Base-by-base conservation (phyloP, 2,888 invertebrate species). In the Ophion obscuratus region DNA sequence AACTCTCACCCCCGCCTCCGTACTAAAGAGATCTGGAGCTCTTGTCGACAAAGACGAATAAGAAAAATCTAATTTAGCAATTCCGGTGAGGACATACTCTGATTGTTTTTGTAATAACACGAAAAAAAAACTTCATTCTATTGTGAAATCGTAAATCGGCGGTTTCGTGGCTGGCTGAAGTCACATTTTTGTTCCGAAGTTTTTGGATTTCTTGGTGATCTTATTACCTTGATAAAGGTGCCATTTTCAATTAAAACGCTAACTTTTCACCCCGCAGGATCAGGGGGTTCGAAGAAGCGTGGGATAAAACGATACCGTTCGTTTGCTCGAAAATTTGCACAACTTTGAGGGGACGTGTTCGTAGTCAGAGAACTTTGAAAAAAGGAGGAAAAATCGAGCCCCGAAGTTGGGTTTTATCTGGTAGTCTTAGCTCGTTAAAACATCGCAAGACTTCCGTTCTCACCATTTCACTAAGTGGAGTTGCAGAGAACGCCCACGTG, bases 401-500 rank as follows among this genome's bases (percentile, higher is more conserved):
- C 17, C 47, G 27, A 53, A 70, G 44, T 27, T 47, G 31, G 17
- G 53, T 31, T 70, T 27, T 53, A 14, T 53, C 27, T 53, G 27
- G 17, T 24, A 17, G 77, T 44, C 24, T 27, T 24, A 47, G 66
- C 68, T 27, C 31, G 31, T 73, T 73, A 20, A 70, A 61, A n/a
- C 59, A 74, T 67, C 74, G 75, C 59, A 47, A 68, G 64, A 75
- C 75, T 81, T 81, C 75, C 75, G 75, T 75, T 75, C 75, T 47
- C 44, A 57, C 68, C 74, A 40, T 75, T 61, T 57, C 6, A 59
- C 47, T 67, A 68, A 75, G 75, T 75, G 47, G 59, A 81, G 59
- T 66, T 79, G 77, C 67, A 53, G 68, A n/a, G 64, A 67, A 86
- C 86, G 86, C 86, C 86, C 81, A 86, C 86, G 81, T 81, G 86